These are phyloP conservation scores for Pseudobourletiella spinata DNA, from an alignment of 1,140 invertebrate genomes.

Conservation along the genomic window DNA sequence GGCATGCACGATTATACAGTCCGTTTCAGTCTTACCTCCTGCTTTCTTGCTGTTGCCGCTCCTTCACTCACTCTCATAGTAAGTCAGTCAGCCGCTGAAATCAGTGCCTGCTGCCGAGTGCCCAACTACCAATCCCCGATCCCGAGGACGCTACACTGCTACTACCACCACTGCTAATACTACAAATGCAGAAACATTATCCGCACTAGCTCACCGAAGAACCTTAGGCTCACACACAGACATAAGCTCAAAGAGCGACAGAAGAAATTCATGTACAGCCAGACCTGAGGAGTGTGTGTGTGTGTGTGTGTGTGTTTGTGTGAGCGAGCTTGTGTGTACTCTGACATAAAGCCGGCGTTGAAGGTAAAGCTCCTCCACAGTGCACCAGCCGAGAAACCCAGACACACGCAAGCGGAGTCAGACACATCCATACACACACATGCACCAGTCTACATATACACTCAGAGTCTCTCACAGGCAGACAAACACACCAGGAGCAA, in stretches of 20 bases:
- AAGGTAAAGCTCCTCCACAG: background rate
- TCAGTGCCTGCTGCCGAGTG: background rate
- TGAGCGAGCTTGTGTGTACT: too few relatives aligned
- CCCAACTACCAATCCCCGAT: slow-evolving; percentile 2
- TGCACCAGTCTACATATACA: too few relatives aligned
- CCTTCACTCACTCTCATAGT: background rate
- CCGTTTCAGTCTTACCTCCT: background rate
- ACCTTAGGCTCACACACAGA: background rate
- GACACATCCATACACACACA: background rate
- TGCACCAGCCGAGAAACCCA: background rate
- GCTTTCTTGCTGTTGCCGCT: background rate
- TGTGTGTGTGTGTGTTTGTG: too few relatives aligned
- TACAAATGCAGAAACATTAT: background rate
- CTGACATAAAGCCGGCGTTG: background rate
- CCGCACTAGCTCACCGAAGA: too few relatives aligned
- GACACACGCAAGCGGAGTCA: background rate
- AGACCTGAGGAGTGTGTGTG: background rate
- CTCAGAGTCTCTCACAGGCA: too few relatives aligned
- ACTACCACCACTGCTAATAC: background rate
- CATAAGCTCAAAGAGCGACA: background rate
- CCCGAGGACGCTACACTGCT: background rate
- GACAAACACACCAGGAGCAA: background rate
- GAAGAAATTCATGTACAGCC: background rate
- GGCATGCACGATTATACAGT: background rate
- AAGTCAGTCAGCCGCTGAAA: slow-evolving; percentile 5